Evolutionary conservation across 2,113 vertebrate genomes (phyloP), one percentile per base, ranked within the genome.

Genomic region (Tragulus kanchil): DNA sequence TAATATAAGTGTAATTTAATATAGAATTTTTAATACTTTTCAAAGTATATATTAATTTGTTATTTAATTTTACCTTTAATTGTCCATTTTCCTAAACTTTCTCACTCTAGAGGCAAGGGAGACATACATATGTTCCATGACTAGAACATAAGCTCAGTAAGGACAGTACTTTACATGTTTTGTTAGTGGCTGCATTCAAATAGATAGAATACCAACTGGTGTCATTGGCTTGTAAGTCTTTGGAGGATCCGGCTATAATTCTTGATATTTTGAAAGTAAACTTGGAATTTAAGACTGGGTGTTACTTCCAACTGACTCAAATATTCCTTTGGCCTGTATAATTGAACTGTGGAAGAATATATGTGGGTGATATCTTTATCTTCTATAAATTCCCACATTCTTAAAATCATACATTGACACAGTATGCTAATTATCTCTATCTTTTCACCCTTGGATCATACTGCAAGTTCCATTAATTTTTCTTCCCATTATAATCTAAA

Each of bases 391-490:
- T n/a, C 0, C 11, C 10, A 81, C 13, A 59, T 75, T 94, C 23
- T 94, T 65, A 59, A 95, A 81, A 67, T 54, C 31, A 84, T 59
- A 3, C 54, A 65, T 48, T 84, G 17, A 71, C 6, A 71, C 1
- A 91, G 42, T 36, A 81, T 59, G 81, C 59, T 78, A 90, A 94
- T 95, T 94, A 61, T 73, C 21, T 64, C 93, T 87, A 94, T 75
- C 64, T 87, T 97, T 93, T 85, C 16, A 89, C 58, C 26, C 45
- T 92, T 77, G 45, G 45, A 48, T 79, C 58, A 87, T 84, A 93
- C 58, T 65, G 45, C 6, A 96, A 89, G 6, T 86, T 86, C 19
- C 45, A 84, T 97, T 96, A 75, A 71, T 81, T 92, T 94, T 96
- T 90, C 84, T 95, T 78, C 62, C 52, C n/a, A 93, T 75, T 89